Conservation (phyloP, 2,888 invertebrate genomes). For the Hypercompe scribonia region DNA sequence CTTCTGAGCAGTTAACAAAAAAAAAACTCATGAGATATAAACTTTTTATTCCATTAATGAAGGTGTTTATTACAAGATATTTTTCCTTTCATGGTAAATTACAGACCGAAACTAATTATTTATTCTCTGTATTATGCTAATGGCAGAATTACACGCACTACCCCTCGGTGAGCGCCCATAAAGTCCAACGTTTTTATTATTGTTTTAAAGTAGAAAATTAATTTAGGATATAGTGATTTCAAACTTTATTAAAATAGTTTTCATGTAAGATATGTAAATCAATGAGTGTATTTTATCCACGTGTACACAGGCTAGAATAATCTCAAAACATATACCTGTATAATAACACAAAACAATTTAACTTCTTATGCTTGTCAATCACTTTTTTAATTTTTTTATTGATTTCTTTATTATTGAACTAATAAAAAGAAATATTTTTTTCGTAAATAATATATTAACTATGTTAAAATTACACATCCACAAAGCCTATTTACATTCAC, state of each 20-base stretch:
- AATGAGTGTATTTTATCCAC: too few relatives aligned
- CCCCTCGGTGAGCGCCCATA: background rate
- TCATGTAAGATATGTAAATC: background rate
- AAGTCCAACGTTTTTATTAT: background rate
- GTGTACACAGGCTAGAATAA: too few relatives aligned
- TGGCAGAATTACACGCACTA: background rate
- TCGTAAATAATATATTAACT: too few relatives aligned
- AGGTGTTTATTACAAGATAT: background rate
- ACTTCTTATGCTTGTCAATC: too few relatives aligned
- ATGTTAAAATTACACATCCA: too few relatives aligned
- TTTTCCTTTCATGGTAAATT: background rate
- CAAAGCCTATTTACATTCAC: too few relatives aligned
- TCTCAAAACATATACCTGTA: too few relatives aligned
- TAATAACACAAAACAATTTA: too few relatives aligned
- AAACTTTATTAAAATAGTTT: background rate
- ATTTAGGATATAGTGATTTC: background rate
- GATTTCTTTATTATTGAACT: too few relatives aligned
- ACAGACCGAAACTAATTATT: background rate
- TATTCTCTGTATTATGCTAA: background rate
- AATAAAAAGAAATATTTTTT: too few relatives aligned
- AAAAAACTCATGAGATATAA: background rate
- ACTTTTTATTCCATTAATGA: background rate
- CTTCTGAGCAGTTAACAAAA: too few relatives aligned
- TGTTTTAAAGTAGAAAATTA: background rate
- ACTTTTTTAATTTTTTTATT: too few relatives aligned